These are phyloP conservation scores for Coleophora flavipennella DNA, from an alignment of 2,888 invertebrate species.

Conservation along the genomic window DNA sequence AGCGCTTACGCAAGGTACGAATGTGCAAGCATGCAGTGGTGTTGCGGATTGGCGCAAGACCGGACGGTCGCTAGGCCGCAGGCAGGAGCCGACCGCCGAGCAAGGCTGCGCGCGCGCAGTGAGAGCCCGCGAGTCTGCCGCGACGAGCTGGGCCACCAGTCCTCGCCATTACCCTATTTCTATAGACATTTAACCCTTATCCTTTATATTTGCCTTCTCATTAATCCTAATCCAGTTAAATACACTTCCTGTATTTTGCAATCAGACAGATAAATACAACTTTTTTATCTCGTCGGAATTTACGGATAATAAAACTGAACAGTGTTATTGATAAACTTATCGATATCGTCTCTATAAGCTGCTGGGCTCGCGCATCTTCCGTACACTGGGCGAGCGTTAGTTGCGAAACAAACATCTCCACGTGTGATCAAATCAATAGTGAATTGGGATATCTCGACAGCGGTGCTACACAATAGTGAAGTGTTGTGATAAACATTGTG, in stretches of 20 bases:
- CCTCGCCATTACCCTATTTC: too few species aligned
- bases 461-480: conserved; percentile 9
- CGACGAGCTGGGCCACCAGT: conserved; percentile 9
- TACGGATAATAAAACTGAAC: too few species aligned
- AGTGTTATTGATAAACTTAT: too few species aligned
- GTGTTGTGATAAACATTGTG: too few species aligned
- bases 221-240: too few species aligned
- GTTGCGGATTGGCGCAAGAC: conserved; percentile 11
- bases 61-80: conserved; percentile 6
- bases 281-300: too few species aligned
- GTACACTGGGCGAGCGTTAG: not conserved
- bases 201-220: too few species aligned
- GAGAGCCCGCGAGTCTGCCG: conserved; percentile 9
- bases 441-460: not conserved
- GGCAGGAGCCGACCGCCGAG: conserved; percentile 7
- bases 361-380: not conserved
- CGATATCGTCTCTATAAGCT: too few species aligned
- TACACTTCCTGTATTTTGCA: too few species aligned
- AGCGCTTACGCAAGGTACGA: conserved; percentile 47
- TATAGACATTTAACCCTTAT: too few species aligned
- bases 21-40: conserved; percentile 8
- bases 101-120: conserved; percentile 6
- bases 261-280: too few species aligned
- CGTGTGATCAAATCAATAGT: not conserved
- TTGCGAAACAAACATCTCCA: conserved; percentile 13